A percentile compares a stretch with the other conserved stretches of the same genome.
phyloP scores from a whole-genome alignment of 2,888 invertebrate species.

The Drepana falcataria region DNA sequence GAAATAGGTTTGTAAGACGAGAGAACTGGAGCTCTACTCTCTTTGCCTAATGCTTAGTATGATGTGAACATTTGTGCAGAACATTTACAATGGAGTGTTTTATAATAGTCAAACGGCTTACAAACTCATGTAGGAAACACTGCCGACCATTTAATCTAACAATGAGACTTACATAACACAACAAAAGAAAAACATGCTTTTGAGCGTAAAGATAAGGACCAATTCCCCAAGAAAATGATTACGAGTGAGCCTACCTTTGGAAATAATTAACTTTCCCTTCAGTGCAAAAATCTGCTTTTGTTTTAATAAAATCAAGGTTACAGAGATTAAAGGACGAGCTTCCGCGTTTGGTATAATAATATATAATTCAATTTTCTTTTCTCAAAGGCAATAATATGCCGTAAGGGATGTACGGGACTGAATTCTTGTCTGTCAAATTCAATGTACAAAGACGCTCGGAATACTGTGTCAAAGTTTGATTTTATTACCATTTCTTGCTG shows the following conservation, averaged over 20 bases:
- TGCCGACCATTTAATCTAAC: not conserved
- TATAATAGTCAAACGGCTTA: not conserved
- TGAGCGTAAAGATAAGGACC: not conserved
- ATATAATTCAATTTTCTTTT: not conserved
- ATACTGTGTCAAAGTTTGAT: too few relatives aligned
- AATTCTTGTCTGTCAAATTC: too few relatives aligned
- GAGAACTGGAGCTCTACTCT: too few relatives aligned
- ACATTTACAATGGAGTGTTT: not conserved
- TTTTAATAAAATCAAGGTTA: conserved; percentile 19
- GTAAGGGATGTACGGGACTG: too few relatives aligned
- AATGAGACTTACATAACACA: not conserved
- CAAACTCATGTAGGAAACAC: too few relatives aligned
- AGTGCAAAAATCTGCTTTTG: conserved; percentile 21
- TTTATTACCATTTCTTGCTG: too few relatives aligned
- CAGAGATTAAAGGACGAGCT: conserved; percentile 3
- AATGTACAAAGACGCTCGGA: too few relatives aligned
- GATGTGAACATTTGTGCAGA: too few relatives aligned
- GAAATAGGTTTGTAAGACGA: too few relatives aligned
- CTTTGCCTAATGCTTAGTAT: too few relatives aligned
- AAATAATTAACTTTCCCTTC: conserved; percentile 26
- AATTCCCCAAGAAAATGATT: not conserved
- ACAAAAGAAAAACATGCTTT: not conserved
- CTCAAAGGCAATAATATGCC: too few relatives aligned
- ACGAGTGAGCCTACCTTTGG: not conserved
- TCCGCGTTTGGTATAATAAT: not conserved